Percentiles rank a stretch among this genome's conserved stretches.
These are phyloP conservation scores for Epistrophe eligans DNA, from an alignment of 2,888 invertebrate species.

Conservation along the genomic window DNA sequence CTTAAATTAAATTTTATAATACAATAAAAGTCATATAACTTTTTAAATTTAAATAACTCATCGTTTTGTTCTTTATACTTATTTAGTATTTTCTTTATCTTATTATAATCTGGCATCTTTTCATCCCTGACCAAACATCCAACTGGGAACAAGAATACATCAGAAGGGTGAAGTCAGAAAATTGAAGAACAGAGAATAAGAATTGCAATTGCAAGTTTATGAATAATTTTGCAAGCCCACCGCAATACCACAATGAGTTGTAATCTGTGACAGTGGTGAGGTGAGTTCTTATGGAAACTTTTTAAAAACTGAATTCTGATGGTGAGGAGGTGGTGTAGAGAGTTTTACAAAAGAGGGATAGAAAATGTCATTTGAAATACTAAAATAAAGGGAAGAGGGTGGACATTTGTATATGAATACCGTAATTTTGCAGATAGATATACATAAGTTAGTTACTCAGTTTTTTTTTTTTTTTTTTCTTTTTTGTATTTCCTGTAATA, in stretches of 20 bases:
- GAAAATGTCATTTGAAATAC: conserved; percentile 53
- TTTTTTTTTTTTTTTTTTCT: not conserved
- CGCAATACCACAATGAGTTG: conserved; percentile 68
- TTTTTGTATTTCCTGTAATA: no score
- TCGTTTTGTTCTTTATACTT: no score
- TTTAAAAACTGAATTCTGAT: not conserved
- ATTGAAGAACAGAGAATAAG: conserved; percentile 40
- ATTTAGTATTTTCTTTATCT: no score
- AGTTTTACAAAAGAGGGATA: not conserved
- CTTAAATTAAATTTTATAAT: not conserved
- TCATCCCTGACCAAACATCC: conserved; percentile 3
- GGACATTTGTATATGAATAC: conserved; percentile 50
- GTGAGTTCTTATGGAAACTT: conserved; percentile 56
- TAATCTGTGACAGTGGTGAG: conserved; percentile 73
- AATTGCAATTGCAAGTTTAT: conserved; percentile 75
- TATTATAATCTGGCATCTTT: not conserved
- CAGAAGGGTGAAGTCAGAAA: conserved; percentile 17
- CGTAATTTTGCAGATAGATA: conserved; percentile 28
- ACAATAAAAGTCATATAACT: not conserved
- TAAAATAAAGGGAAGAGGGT: not conserved
- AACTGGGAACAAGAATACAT: not conserved
- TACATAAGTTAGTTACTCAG: conserved; percentile 53
- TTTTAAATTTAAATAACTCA: not conserved
- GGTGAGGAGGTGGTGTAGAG: conserved; percentile 48
- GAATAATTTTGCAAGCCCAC: conserved; percentile 69